Conservation (phyloP, 2,113 vertebrate species). For the Benitochromis conjunctus region DNA sequence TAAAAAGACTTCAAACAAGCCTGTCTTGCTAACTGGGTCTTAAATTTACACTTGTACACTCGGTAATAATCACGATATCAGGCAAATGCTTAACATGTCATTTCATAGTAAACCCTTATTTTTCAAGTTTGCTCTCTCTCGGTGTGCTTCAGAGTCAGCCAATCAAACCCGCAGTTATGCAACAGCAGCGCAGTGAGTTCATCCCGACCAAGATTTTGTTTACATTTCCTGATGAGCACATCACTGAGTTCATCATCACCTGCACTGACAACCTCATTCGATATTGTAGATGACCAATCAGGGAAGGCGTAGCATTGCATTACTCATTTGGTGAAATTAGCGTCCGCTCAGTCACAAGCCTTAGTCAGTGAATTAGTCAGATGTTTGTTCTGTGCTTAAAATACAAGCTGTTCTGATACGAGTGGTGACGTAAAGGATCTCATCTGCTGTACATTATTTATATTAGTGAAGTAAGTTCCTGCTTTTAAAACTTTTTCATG, state of each 20-base stretch:
- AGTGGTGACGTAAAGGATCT: not conserved
- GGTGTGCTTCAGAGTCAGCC: slow-evolving; percentile 8
- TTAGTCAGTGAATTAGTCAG: slow-evolving; percentile 9
- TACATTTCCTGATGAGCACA: not conserved
- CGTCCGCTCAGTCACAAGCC: not conserved
- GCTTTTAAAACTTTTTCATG: not conserved
- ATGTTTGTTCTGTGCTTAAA: not conserved
- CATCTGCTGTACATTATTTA: not conserved
- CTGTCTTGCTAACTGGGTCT: not conserved
- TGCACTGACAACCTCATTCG: not conserved
- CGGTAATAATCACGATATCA: not conserved
- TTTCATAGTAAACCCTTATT: not conserved
- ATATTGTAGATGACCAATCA: not conserved
- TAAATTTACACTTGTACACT: not conserved
- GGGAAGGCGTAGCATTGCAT: not conserved
- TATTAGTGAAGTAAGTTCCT: not conserved
- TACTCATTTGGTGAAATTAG: not conserved
- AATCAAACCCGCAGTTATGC: not conserved
- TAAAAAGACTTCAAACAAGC: not conserved
- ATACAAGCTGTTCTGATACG: not conserved
- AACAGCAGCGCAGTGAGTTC: slow-evolving; percentile 15
- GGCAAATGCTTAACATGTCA: not conserved
- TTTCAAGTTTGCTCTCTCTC: not conserved
- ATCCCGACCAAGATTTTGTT: not conserved
- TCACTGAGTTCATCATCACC: not conserved